Conservation (phyloP, 2,888 invertebrate species). For the Drosophila melanosoma region DNA sequence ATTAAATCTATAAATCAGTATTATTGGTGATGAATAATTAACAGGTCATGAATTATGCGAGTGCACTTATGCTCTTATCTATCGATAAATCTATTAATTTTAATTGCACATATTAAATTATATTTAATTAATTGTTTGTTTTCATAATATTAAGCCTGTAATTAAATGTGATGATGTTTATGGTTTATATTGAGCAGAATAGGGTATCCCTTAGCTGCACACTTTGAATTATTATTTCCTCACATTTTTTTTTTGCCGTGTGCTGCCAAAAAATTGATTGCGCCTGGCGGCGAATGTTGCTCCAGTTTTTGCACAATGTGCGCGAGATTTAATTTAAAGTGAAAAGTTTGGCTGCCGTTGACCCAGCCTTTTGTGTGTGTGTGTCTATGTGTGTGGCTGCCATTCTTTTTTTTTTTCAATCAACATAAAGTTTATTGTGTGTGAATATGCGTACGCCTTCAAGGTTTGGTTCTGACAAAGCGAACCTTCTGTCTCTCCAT, state of each 20-base stretch:
- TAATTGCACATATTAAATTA: neutral
- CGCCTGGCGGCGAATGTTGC: conserved; percentile 56
- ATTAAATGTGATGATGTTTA: neutral
- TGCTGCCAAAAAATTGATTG: conserved; percentile 56
- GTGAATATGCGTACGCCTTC: conserved; percentile 55
- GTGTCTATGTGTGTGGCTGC: conserved; percentile 7
- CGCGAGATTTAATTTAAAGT: conserved; percentile 72
- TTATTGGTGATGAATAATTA: neutral
- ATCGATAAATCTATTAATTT: neutral
- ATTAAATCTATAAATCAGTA: neutral
- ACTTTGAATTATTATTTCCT: neutral
- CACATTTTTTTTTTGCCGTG: conserved; percentile 6
- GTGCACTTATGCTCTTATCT: neutral
- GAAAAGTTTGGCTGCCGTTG: conserved; percentile 71
- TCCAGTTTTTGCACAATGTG: conserved; percentile 47
- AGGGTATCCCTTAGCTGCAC: conserved; percentile 17
- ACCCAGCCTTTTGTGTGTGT: conserved; percentile 31
- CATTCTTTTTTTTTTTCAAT: conserved; percentile 63
- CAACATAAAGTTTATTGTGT: conserved; percentile 76
- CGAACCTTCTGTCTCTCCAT: conserved; percentile 46
- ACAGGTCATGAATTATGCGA: neutral
- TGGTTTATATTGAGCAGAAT: neutral
- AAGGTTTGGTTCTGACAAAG: conserved; percentile 41
- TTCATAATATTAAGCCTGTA: too few species aligned
- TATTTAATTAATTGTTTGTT: neutral